phyloP scores from a whole-genome alignment of 2,113 vertebrate species.

The Miniopterus natalensis region DNA sequence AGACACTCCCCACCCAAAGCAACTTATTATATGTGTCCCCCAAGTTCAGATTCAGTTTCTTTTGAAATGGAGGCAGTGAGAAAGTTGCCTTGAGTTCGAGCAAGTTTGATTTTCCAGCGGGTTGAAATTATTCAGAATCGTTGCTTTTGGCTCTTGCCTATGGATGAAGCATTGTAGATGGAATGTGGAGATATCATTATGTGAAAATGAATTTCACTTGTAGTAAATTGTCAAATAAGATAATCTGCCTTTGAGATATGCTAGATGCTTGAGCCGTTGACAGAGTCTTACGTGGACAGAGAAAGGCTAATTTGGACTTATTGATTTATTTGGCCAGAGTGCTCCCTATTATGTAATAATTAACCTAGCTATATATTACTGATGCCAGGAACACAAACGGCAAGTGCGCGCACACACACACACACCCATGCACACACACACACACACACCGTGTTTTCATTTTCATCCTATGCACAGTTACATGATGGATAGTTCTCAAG shows the following conservation, averaged over 20 bases:
- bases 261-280: not conserved
- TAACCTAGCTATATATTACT: not conserved
- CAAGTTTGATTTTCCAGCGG: conserved; percentile 16
- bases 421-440: too few relatives aligned
- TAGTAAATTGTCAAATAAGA: conserved; percentile 51
- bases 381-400: not conserved
- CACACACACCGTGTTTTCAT: not conserved
- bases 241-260: conserved; percentile 57
- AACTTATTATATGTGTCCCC: not conserved
- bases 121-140: conserved; percentile 34
- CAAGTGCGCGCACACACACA: too few relatives aligned
- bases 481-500: not conserved
- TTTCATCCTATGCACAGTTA: not conserved
- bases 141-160: conserved; percentile 46
- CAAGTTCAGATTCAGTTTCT: not conserved
- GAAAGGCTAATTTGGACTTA: conserved; percentile 31
- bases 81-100: conserved; percentile 16
- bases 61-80: not conserved
- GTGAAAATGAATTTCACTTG: conserved; percentile 57
- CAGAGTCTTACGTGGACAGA: not conserved
- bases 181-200: not conserved
- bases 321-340: not conserved
- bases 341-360: conserved; percentile 39
- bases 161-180: not conserved
- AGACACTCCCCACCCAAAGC: not conserved